A percentile compares a stretch with the other conserved stretches of the same genome.
These are phyloP conservation scores for Galeopsomyia nigrocyanea DNA, from an alignment of 2,888 invertebrate genomes.

Conservation along the genomic window DNA sequence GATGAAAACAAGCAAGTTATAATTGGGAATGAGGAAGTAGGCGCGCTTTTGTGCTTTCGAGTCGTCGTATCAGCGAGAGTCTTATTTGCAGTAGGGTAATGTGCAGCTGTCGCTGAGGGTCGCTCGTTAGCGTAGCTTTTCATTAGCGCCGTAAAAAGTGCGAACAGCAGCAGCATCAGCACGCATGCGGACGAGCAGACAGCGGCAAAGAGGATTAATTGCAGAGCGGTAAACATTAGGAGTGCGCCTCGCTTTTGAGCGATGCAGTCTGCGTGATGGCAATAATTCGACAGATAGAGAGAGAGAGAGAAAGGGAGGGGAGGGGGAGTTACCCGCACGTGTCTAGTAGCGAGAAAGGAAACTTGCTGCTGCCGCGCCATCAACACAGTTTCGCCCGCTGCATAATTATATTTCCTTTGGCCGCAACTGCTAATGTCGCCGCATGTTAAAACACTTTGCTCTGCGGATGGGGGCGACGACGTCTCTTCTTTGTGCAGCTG, in stretches of 20 bases:
- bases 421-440: slow-evolving; percentile 55
- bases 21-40: slow-evolving; percentile 3
- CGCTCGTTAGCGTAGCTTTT: neutral
- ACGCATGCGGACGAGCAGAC: too few species aligned
- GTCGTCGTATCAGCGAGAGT: slow-evolving; percentile 1
- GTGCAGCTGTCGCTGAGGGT: slow-evolving; percentile 8
- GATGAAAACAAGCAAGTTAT: slow-evolving; percentile 31
- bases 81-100: slow-evolving; percentile 25
- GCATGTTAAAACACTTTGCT: slow-evolving; percentile 54
- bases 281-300: slow-evolving; percentile 34
- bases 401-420: slow-evolving; percentile 62
- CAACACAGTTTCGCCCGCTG: slow-evolving; percentile 61
- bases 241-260: slow-evolving; percentile 28
- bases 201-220: slow-evolving; percentile 31
- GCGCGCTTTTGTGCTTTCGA: neutral
- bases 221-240: slow-evolving; percentile 28
- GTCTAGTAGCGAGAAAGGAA: slow-evolving; percentile 48
- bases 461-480: neutral
- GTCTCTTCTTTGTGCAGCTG: neutral
- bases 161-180: too few species aligned
- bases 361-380: slow-evolving; percentile 59
- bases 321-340: slow-evolving; percentile 7
- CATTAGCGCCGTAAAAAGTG: slow-evolving; percentile 9
- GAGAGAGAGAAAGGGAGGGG: neutral
- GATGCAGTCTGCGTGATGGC: slow-evolving; percentile 39